phyloP scores from a whole-genome alignment of 1,140 invertebrate species.

The Trichogramma pretiosum region DNA sequence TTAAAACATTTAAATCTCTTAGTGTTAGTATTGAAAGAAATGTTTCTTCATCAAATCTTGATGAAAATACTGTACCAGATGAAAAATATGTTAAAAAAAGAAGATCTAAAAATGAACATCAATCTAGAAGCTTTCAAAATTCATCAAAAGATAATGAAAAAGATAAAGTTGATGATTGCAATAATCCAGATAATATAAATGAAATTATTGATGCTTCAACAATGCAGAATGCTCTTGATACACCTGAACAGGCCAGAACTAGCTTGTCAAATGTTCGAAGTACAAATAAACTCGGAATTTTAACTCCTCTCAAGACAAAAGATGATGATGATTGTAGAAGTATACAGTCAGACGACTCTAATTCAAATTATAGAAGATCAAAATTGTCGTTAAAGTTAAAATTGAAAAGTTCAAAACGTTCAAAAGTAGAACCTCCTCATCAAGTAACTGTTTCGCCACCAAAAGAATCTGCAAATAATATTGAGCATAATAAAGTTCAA shows the following conservation, averaged over 20 bases:
- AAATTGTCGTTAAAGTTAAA: slow-evolving; percentile 10
- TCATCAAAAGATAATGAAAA: background rate
- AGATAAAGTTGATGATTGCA: too few relatives aligned
- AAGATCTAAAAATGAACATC: background rate
- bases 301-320: slow-evolving; percentile 4
- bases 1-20: slow-evolving; percentile 14
- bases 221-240: background rate
- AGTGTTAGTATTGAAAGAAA: slow-evolving; percentile 13
- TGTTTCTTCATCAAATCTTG: background rate
- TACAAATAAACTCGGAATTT: background rate
- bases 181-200: too few relatives aligned
- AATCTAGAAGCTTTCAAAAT: slow-evolving; percentile 1
- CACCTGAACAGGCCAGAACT: slow-evolving; percentile 7
- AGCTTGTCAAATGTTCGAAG: background rate
- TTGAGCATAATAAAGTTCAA: background rate
- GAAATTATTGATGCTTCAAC: slow-evolving; percentile 8
- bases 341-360: too few relatives aligned
- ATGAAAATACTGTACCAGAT: slow-evolving; percentile 13
- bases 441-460: too few relatives aligned
- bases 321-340: background rate
- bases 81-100: background rate
- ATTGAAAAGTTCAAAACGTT: background rate
- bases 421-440: too few relatives aligned
- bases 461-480: background rate
- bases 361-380: too few relatives aligned